Evolutionary conservation across 2,797 vertebrate genomes (phyloP), one percentile per base, ranked within the genome.

Genomic region (Delichon dasypus): DNA sequence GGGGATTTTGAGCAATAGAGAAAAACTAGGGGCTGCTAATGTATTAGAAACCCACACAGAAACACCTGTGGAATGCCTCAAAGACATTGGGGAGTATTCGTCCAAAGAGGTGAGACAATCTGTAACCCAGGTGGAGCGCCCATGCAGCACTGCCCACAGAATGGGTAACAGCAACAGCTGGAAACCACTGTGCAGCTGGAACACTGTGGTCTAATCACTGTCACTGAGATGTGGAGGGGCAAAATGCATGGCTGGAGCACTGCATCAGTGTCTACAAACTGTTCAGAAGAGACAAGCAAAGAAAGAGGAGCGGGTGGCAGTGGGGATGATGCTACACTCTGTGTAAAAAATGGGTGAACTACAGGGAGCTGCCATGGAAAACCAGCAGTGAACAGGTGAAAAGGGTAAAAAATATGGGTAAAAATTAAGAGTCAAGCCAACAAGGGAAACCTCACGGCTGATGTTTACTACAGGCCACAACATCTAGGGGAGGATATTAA

Each of bases 221-320:
- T 40, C 64, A 47, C n/a, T 81, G 76, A 21, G 50, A 21, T 5
- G 1, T 30, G 54, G 30, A 29, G 22, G 47, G 47, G 36, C 30
- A 18, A 36, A 25, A 10, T 13, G 19, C 17, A 6, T 12, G 30
- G 42, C 23, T 65, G 71, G 16, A 81, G 26, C 22, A 11, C 47
- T 14, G 47, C 47, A 26, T 16, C 26, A 20, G 29, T n/a, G 30
- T 14, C 23, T 48, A 4, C 19, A 22, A 50, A 61, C 27, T 54
- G 14, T n/a, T 55, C 51, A 75, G 53, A 40, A 61, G 20, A 29
- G 48, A 54, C 25, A 40, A 40, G 20, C 34, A 48, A 34, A 40
- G 30, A 34, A 57, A 19, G 23, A n/a, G 45, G 22, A 48, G 15
- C 0, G 0, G 3, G n/a, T n/a, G n/a, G n/a, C n/a, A n/a, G n/a